Conservation (phyloP, 2,113 vertebrate genomes). For the Anser brachyrhynchus region DNA sequence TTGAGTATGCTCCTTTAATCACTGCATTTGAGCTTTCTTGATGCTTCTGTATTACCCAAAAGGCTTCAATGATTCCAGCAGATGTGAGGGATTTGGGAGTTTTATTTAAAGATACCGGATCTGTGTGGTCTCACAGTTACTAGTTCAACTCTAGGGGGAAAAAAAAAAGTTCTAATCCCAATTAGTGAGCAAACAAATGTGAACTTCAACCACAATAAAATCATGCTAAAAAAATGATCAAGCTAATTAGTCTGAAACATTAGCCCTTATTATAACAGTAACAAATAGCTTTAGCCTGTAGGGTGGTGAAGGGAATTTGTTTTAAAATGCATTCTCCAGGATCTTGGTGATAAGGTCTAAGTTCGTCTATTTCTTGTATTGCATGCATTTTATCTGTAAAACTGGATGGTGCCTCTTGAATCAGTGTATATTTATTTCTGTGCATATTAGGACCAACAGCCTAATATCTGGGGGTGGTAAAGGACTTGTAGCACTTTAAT, state of each 20-base stretch:
- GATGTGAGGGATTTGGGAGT: not conserved
- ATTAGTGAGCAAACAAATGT: conserved; percentile 15
- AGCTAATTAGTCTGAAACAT: conserved; percentile 3
- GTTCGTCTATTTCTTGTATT: conserved; percentile 30
- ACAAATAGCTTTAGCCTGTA: conserved; percentile 19
- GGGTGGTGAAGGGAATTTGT: conserved; percentile 24
- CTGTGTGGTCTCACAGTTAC: not conserved
- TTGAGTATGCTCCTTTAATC: not conserved
- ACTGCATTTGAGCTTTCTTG: conserved; percentile 34
- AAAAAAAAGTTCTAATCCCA: not conserved
- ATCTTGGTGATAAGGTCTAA: conserved; percentile 19
- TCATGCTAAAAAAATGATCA: not conserved
- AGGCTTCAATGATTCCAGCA: conserved; percentile 16
- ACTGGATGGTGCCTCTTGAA: conserved; percentile 65
- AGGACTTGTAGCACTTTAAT: conserved; percentile 74
- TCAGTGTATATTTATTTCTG: conserved; percentile 57
- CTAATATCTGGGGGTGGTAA: conserved; percentile 56
- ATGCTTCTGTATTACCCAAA: conserved; percentile 51
- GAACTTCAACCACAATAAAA: conserved; percentile 16
- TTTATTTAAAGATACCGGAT: not conserved
- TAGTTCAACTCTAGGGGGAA: not conserved
- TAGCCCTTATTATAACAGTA: not conserved
- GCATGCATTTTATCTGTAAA: conserved; percentile 62
- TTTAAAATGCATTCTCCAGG: conserved; percentile 25
- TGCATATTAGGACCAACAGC: conserved; percentile 61